These are phyloP conservation scores for Halichoerus grypus DNA, from an alignment of 2,113 vertebrate species.

Conservation along the genomic window DNA sequence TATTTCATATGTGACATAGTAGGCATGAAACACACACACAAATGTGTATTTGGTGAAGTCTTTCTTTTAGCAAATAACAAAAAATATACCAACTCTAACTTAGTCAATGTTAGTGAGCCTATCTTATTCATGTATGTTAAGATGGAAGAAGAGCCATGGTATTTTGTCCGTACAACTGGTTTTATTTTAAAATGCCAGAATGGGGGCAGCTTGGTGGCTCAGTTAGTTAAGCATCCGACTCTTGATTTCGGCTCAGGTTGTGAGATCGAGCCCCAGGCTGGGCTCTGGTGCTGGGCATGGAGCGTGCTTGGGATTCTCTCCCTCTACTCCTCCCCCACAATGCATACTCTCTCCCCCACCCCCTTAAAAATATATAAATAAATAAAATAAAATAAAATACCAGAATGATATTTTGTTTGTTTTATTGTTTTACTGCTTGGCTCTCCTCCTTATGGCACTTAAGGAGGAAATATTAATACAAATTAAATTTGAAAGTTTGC, in stretches of 20 bases:
- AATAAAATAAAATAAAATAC: not conserved
- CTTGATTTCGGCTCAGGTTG: not conserved
- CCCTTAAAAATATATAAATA: not conserved
- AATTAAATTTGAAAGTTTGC: not conserved
- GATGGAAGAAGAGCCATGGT: not conserved
- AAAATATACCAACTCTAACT: not conserved
- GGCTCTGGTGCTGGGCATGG: not conserved
- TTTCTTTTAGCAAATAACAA: not conserved
- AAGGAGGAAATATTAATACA: not conserved
- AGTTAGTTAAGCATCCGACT: not conserved
- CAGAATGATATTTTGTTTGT: not conserved
- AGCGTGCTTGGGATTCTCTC: not conserved
- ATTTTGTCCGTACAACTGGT: not conserved
- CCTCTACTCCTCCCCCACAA: not conserved
- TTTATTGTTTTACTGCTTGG: not conserved
- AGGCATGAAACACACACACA: not conserved
- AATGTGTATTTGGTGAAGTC: not conserved
- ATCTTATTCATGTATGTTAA: not conserved
- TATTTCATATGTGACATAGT: not conserved
- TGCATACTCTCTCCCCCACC: not conserved
- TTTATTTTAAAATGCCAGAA: constrained; percentile 17
- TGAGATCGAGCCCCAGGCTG: not conserved
- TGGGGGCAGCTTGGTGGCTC: not conserved
- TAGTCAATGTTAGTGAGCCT: not conserved
- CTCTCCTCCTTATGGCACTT: not conserved